Base-by-base conservation (phyloP, 1,140 invertebrate species). In the Dolichoris vasculosae region DNA sequence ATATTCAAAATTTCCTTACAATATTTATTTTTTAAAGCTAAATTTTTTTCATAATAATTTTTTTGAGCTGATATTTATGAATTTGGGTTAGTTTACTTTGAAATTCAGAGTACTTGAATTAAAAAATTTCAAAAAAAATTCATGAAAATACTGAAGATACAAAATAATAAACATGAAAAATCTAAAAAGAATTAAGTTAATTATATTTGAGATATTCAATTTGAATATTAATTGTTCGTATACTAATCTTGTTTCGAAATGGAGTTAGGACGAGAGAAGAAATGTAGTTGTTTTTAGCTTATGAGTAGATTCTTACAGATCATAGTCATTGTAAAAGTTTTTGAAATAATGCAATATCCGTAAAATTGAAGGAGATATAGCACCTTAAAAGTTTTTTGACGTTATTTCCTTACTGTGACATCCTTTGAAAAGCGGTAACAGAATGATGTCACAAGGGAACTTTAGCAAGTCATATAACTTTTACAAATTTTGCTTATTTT, bases 401-500 rank as follows among this genome's bases (percentile, higher is more conserved):
- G 38, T 38, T 38, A 71, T 38, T 71, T 73, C 0, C 20, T n/a
- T 73, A 43, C 15, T 2, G 38, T 43, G 69, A 40, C 69, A 17
- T 43, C 23, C 40, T 73, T 73, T 73, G 69, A 73, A 73, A 73
- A 73, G 69, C n/a, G 69, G 69, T 11, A 73, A 71, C 23, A 43
- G 20, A 73, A 43, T 73, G 69, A 73, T 73, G 38, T 73, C 38
- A 43, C 38, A 73, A 73, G 20, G 38, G 38, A 23, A 73, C 69
- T 43, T 43, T 73, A 73, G 69, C 23, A 43, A 73, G 69, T 73
- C 67, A 40, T 43, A 73, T 23, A 71, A 71, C 67, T 71, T 71
- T 71, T 71, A 71, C 35, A 71, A 71, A 71, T 71, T 71, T 71
- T 40, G 67, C 67, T 71, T 40, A 73, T 73, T 73, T 43, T 43